Base-by-base conservation (phyloP, 2,888 invertebrate species). In the Abscondita cerata region DNA sequence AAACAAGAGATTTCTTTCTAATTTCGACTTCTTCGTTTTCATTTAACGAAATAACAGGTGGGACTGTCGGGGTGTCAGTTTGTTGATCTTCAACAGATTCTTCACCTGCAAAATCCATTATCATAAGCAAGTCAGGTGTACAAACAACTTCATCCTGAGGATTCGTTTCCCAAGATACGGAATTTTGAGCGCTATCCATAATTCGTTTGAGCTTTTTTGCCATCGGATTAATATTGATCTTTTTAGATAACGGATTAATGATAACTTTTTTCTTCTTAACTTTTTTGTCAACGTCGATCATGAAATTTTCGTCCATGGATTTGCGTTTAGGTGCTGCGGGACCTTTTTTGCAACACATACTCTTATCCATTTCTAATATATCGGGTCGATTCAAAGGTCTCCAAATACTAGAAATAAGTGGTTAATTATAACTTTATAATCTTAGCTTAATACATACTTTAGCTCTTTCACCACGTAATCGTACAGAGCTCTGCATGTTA, bases 401-500 rank as follows among this genome's bases (percentile, higher is more conserved):
- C 15, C 41, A 41, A 8, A 8, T n/a, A 12, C 41, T 41, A 8
- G 1, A 41, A 41, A 11, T 36, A 12, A 41, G 8, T n/a, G n/a
- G n/a, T n/a, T n/a, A n/a, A n/a, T n/a, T n/a, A n/a, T n/a, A n/a
- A n/a, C n/a, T n/a, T n/a, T n/a, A n/a, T n/a, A n/a, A n/a, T n/a
- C n/a, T n/a, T n/a, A n/a, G n/a, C n/a, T n/a, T 16, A n/a, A 1
- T n/a, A 52, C 79, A 78, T 80, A 86, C 86, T 81, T 82, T 66
- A 84, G 86, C 72, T 87, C 87, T 44, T 85, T 80, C 68, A 86
- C 84, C 66, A 88, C 87, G 75, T 87, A 91, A 60, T 89, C 87
- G 64, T 88, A 81, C 6, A 91, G 81, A 36, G 91, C 90, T 85
- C 89, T 88, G 73, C 90, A 90, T 31, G 85, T 80, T n/a, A 89